phyloP scores from a whole-genome alignment of 1,140 invertebrate species.

The Drosophila ironensis region DNA sequence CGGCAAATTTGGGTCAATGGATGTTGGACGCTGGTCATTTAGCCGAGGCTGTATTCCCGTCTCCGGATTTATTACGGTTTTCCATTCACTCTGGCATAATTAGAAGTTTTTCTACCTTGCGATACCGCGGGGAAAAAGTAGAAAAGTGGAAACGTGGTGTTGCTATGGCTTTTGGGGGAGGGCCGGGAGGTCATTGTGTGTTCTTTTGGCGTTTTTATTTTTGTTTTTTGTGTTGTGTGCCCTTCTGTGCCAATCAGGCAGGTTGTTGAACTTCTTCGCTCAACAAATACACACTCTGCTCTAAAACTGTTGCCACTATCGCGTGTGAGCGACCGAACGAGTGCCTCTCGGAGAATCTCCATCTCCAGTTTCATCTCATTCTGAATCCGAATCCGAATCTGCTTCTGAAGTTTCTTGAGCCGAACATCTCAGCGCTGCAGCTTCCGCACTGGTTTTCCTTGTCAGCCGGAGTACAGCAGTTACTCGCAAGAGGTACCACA shows the following conservation, averaged over 20 bases:
- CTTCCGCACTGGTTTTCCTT: constrained; percentile 57
- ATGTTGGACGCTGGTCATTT: background rate
- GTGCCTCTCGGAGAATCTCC: constrained; percentile 55
- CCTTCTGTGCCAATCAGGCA: constrained; percentile 52
- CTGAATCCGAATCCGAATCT: constrained; percentile 48
- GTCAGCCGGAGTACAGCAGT: constrained; percentile 1
- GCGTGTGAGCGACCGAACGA: constrained; percentile 69
- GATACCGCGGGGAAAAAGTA: no score
- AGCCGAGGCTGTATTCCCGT: background rate
- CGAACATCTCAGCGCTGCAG: constrained; percentile 11
- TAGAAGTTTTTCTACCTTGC: no score
- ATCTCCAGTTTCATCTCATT: constrained; percentile 19
- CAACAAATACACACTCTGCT: background rate
- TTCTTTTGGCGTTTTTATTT: constrained; percentile 20
- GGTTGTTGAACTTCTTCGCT: constrained; percentile 59
- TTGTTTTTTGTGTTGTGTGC: constrained; percentile 21
- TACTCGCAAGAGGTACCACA: background rate
- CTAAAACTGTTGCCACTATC: background rate
- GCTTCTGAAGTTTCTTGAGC: constrained; percentile 12
- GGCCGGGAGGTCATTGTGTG: constrained; percentile 22
- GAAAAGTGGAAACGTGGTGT: no score
- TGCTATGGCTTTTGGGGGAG: background rate
- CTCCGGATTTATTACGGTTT: background rate
- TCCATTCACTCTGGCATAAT: constrained; percentile 7
- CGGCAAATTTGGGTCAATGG: constrained; percentile 5